Percentiles rank a stretch among this genome's conserved stretches.
These are phyloP conservation scores for Euura saliciscinereae DNA, from an alignment of 1,140 invertebrate species.

Conservation along the genomic window DNA sequence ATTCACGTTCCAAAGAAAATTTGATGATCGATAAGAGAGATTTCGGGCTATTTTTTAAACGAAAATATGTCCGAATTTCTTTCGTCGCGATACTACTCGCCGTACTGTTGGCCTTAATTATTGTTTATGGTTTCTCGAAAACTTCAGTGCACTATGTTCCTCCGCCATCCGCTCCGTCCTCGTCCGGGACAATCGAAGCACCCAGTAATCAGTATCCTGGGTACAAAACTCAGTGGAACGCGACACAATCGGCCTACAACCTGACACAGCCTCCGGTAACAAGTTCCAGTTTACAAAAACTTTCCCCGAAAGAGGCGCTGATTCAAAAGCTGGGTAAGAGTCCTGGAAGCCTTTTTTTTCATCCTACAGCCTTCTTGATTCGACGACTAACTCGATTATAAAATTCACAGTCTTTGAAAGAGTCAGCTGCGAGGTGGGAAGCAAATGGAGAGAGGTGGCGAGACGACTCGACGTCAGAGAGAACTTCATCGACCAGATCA, in stretches of 20 bases:
- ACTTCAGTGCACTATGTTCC: background rate
- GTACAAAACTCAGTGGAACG: background rate
- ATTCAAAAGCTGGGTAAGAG: background rate
- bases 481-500: constrained; percentile 59
- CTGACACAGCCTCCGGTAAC: background rate
- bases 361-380: too few relatives aligned
- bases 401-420: constrained; percentile 34
- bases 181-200: background rate
- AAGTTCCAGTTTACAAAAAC: constrained; percentile 3
- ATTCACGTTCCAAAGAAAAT: background rate
- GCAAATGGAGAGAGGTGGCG: constrained; percentile 61
- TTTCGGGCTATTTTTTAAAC: background rate
- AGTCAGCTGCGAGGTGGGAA: constrained; percentile 57
- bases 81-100: background rate
- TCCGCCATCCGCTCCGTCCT: background rate
- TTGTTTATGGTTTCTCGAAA: background rate
- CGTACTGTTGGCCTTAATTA: background rate
- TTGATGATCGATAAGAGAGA: background rate
- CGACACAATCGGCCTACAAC: too few relatives aligned
- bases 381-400: constrained; percentile 11
- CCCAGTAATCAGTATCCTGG: background rate
- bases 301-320: constrained; percentile 6
- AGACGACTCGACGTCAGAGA: constrained; percentile 61
- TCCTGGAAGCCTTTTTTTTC: constrained; percentile 8
- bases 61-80: background rate